Percentiles rank a stretch among this genome's conserved stretches.
Evolutionary conservation across 2,113 vertebrate species (phyloP).

Genomic region (Chauna torquata): DNA sequence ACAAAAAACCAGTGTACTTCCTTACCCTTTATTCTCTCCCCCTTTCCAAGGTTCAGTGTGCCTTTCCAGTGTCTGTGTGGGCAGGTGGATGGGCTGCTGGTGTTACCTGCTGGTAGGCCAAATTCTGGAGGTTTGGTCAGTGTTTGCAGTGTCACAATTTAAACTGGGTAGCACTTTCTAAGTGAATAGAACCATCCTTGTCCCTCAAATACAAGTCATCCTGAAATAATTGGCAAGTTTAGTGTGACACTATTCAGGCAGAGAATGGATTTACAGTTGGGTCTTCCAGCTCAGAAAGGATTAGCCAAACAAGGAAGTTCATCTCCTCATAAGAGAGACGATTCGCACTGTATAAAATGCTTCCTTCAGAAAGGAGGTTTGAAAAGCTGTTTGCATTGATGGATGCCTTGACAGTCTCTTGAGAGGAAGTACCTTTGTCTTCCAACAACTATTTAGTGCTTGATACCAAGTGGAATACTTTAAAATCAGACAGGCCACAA

Average conservation of each 20-base stretch:
- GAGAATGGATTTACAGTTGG: not conserved
- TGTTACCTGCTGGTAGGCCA: not conserved
- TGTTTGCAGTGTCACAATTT: not conserved
- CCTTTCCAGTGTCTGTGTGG: not conserved
- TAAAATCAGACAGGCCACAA: not conserved
- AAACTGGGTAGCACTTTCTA: not conserved
- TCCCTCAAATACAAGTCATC: not conserved
- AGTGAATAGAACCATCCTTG: not conserved
- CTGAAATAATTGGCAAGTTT: not conserved
- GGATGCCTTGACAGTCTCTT: not conserved
- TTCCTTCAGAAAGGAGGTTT: not conserved
- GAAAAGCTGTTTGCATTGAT: not conserved
- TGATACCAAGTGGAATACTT: not conserved
- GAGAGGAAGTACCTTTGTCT: not conserved
- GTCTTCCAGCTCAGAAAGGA: not conserved
- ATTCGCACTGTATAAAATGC: not conserved
- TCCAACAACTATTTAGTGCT: not conserved
- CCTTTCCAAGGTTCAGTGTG: not conserved
- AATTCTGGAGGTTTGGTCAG: not conserved
- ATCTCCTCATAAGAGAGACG: not conserved
- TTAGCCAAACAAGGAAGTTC: not conserved
- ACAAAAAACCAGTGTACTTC: not conserved
- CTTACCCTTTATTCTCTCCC: rapidly evolving
- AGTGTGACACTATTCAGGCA: not conserved
- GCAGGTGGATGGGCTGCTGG: not conserved